Conservation (phyloP, 2,888 invertebrate genomes). For the Exocentrus adspersus region DNA sequence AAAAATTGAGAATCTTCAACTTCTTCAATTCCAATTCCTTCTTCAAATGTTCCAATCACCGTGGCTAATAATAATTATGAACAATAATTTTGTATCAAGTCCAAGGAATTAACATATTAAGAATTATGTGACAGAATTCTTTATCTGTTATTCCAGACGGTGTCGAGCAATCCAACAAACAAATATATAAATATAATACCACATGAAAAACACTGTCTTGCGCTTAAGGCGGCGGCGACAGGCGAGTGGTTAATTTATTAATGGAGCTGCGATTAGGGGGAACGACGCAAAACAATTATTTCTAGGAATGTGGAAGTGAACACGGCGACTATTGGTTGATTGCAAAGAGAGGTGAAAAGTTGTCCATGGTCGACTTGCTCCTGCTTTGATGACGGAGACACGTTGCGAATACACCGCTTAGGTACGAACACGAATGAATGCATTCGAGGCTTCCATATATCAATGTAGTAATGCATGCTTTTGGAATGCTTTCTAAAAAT, state of each 20-base stretch:
- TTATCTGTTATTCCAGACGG: no score
- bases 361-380: slow-evolving; percentile 24
- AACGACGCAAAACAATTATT: slow-evolving; percentile 33
- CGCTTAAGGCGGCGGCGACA: slow-evolving; percentile 32
- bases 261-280: slow-evolving; percentile 32
- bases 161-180: no score
- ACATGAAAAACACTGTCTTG: not conserved
- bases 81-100: no score
- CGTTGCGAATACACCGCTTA: slow-evolving; percentile 16
- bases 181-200: not conserved
- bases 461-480: not conserved
- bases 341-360: slow-evolving; percentile 36
- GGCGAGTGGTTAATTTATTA: slow-evolving; percentile 40
- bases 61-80: no score
- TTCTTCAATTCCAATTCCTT: no score
- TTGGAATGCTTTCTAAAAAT: no score
- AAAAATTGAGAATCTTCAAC: no score
- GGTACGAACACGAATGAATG: no score
- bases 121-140: no score
- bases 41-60: no score
- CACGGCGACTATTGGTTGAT: slow-evolving; percentile 22
- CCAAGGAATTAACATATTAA: no score
- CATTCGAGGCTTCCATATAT: not conserved
- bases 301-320: slow-evolving; percentile 35
- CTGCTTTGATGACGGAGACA: slow-evolving; percentile 29